A percentile compares a stretch with the other conserved stretches of the same genome.
phyloP scores from a whole-genome alignment of 2,888 invertebrate species.

The Drosophila paracracens region DNA sequence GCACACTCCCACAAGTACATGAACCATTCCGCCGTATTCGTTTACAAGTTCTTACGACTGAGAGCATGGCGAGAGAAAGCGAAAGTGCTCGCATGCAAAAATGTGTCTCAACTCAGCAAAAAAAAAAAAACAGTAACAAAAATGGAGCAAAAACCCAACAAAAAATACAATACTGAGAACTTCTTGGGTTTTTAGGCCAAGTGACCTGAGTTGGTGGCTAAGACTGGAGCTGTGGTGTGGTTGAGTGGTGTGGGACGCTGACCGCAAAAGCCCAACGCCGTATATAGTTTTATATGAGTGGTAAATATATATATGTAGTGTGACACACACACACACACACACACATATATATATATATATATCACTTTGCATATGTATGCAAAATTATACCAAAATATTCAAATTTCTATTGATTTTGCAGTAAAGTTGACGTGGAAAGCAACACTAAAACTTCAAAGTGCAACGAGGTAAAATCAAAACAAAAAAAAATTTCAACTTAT shows the following conservation, averaged over 20 bases:
- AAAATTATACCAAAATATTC: constrained; percentile 82
- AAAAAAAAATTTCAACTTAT: constrained; percentile 4
- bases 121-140: constrained; percentile 15
- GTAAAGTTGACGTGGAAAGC: constrained; percentile 69
- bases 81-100: constrained; percentile 76
- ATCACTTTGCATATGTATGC: constrained; percentile 39
- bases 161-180: constrained; percentile 52
- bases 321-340: neutral
- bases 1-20: constrained; percentile 1
- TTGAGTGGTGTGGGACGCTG: constrained; percentile 42
- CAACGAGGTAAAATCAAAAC: constrained; percentile 24
- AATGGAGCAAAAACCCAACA: constrained; percentile 53
- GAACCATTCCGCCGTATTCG: constrained; percentile 23
- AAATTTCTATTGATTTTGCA: constrained; percentile 83
- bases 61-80: constrained; percentile 36
- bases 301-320: constrained; percentile 6
- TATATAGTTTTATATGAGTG: constrained; percentile 62
- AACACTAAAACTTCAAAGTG: constrained; percentile 66
- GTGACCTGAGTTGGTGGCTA: constrained; percentile 50
- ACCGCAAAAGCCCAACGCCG: constrained; percentile 67
- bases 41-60: constrained; percentile 27
- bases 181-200: constrained; percentile 69
- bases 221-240: constrained; percentile 5
- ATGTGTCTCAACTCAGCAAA: constrained; percentile 46
- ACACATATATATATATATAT: constrained; percentile 8